phyloP scores from a whole-genome alignment of 2,888 invertebrate species.

The Lapara coniferarum region DNA sequence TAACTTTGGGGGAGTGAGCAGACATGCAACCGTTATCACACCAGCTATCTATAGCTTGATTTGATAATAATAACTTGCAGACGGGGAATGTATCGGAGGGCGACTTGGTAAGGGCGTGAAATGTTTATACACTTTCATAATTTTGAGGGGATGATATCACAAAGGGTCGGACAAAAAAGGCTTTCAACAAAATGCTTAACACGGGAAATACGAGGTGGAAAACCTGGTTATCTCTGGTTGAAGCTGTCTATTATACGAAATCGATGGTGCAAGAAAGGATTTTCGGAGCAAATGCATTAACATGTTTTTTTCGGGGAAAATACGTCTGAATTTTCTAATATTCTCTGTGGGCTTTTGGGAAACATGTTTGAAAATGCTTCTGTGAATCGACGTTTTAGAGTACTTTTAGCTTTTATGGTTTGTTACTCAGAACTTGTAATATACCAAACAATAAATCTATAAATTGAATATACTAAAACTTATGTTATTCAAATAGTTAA shows the following conservation, averaged over 20 bases:
- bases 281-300: constrained; percentile 53
- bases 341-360: constrained; percentile 3
- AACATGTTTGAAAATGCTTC: neutral
- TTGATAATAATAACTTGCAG: constrained; percentile 82
- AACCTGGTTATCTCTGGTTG: constrained; percentile 66
- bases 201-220: constrained; percentile 74
- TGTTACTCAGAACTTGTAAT: too few relatives aligned
- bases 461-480: neutral
- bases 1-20: constrained; percentile 61
- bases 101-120: constrained; percentile 67
- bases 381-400: neutral
- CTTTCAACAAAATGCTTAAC: constrained; percentile 79
- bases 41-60: constrained; percentile 79
- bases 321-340: constrained; percentile 7
- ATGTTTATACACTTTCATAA: constrained; percentile 84
- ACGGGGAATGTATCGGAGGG: constrained; percentile 61
- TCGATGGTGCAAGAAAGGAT: constrained; percentile 51
- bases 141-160: constrained; percentile 80
- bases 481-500: neutral
- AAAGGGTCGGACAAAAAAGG: constrained; percentile 66
- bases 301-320: constrained; percentile 42
- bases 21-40: constrained; percentile 72
- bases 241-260: constrained; percentile 56
- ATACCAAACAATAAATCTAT: neutral
- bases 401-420: neutral